Evolutionary conservation across 1,140 invertebrate species (phyloP).

Genomic region (Hypsibius dujardini): DNA sequence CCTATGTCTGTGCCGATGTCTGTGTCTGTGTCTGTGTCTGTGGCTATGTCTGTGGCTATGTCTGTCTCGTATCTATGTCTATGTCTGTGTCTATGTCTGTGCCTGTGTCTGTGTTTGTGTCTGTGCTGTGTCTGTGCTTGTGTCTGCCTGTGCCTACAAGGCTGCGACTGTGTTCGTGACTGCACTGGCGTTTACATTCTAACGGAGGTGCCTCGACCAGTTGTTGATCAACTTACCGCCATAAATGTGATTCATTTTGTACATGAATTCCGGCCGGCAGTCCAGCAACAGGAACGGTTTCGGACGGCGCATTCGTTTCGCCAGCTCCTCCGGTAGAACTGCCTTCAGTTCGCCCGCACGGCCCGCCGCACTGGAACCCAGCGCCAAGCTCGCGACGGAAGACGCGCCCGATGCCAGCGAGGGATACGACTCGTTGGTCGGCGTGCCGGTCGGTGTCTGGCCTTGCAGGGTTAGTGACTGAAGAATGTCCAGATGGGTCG

Average conservation of each 20-base stretch:
- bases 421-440: constrained; percentile 2
- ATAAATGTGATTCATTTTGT: constrained; percentile 49
- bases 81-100: too few relatives aligned
- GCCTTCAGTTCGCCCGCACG: constrained; percentile 13
- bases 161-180: too few relatives aligned
- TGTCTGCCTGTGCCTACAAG: too few relatives aligned
- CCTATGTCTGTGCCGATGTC: too few relatives aligned
- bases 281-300: constrained; percentile 43
- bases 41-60: too few relatives aligned
- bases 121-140: too few relatives aligned
- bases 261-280: constrained; percentile 51
- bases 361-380: not conserved
- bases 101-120: too few relatives aligned
- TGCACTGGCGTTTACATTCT: too few relatives aligned
- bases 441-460: not conserved
- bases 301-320: constrained; percentile 15
- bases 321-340: constrained; percentile 14
- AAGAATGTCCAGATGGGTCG: constrained; percentile 12
- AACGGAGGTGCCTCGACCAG: constrained; percentile 47
- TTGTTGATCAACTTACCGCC: constrained; percentile 58
- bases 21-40: too few relatives aligned
- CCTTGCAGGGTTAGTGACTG: constrained; percentile 5
- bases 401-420: not conserved
- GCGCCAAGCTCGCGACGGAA: not conserved
- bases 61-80: too few relatives aligned